These are phyloP conservation scores for Auanema sp. DNA, from an alignment of 2,888 invertebrate species.

Conservation along the genomic window DNA sequence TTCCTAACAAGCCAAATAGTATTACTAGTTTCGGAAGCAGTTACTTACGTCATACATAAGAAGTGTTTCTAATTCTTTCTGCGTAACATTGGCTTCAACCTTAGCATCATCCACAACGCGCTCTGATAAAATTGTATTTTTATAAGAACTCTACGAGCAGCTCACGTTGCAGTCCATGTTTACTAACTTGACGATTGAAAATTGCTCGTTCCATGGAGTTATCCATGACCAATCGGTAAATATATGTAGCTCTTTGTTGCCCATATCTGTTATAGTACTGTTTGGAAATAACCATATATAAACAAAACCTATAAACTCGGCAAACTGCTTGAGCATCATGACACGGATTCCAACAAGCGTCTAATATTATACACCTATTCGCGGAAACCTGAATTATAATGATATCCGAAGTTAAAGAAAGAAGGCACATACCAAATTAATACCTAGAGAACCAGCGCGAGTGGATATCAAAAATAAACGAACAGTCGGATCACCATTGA, in stretches of 20 bases:
- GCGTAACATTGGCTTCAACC: constrained; percentile 78
- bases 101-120: constrained; percentile 97
- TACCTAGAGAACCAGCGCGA: constrained; percentile 72
- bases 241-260: constrained; percentile 88
- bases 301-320: constrained; percentile 71
- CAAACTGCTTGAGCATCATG: constrained; percentile 84
- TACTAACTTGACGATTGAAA: constrained; percentile 95
- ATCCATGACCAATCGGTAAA: constrained; percentile 94
- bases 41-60: constrained; percentile 67
- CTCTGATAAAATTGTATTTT: constrained; percentile 68
- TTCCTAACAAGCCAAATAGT: constrained; percentile 29
- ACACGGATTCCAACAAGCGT: constrained; percentile 99
- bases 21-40: not conserved
- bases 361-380: constrained; percentile 93
- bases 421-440: constrained; percentile 79
- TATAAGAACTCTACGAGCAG: not conserved
- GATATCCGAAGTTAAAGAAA: not conserved
- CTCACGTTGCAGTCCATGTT: constrained; percentile 85
- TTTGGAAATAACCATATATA: not conserved
- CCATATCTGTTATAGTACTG: constrained; percentile 73
- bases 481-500: constrained; percentile 84
- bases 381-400: constrained; percentile 73
- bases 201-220: constrained; percentile 96
- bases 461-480: constrained; percentile 93
- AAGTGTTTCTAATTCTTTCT: constrained; percentile 72